These are phyloP conservation scores for Benthosema pterotum DNA, from an alignment of 2,797 vertebrate genomes.

Conservation along the genomic window DNA sequence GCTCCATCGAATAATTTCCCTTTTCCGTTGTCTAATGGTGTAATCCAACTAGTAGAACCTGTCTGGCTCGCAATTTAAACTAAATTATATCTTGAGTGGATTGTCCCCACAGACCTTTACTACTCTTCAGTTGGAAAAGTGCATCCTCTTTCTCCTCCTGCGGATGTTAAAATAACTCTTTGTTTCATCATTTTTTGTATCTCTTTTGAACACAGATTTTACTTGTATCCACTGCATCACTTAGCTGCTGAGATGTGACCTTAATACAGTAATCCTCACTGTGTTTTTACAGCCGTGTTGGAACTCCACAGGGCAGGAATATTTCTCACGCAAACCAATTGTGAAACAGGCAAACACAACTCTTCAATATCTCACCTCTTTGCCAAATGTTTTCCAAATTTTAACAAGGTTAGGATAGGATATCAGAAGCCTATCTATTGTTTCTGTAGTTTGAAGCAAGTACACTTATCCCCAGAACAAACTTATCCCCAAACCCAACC, in stretches of 20 bases:
- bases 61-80: not conserved
- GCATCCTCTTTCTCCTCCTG: slow-evolving; percentile 17
- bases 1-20: not conserved
- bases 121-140: slow-evolving; percentile 7
- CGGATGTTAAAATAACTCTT: slow-evolving; percentile 6
- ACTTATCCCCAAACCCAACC: too few species aligned
- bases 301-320: slow-evolving; percentile 33
- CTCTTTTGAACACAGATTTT: not conserved
- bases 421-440: too few species aligned
- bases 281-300: slow-evolving; percentile 50
- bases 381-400: too few species aligned
- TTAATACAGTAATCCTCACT: slow-evolving; percentile 55
- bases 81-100: not conserved
- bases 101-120: not conserved
- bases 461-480: too few species aligned
- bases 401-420: too few species aligned
- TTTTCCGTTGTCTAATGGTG: not conserved
- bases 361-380: too few species aligned
- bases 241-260: slow-evolving; percentile 49
- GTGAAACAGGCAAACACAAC: too few species aligned
- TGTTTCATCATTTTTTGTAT: not conserved
- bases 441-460: too few species aligned
- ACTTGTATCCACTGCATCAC: slow-evolving; percentile 16
- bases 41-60: not conserved
- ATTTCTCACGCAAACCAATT: slow-evolving; percentile 5